Evolutionary conservation across 2,888 invertebrate species (phyloP).

Genomic region (Sphaerophoria taeniata): DNA sequence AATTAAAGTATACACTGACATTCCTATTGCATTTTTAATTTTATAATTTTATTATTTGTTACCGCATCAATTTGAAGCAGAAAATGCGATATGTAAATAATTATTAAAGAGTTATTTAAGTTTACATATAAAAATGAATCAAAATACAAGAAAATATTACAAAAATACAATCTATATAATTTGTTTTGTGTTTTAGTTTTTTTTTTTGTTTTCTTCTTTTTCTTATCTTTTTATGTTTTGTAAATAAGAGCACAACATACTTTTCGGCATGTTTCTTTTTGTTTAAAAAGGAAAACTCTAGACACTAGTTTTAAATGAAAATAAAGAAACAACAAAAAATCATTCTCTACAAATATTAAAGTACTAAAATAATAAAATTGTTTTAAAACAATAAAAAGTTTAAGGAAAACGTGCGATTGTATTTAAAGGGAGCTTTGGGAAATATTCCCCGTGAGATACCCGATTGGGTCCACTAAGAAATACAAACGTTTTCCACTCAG

Average conservation of each 20-base stretch:
- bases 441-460: no score
- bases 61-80: conserved; percentile 54
- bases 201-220: conserved; percentile 24
- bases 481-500: conserved; percentile 27
- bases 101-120: conserved; percentile 57
- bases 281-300: conserved; percentile 39
- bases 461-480: not conserved
- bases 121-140: conserved; percentile 57
- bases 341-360: conserved; percentile 53
- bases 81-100: conserved; percentile 72
- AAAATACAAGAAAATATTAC: conserved; percentile 69
- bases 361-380: conserved; percentile 37
- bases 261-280: conserved; percentile 39
- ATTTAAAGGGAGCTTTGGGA: conserved; percentile 11
- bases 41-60: conserved; percentile 9
- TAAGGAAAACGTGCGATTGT: conserved; percentile 33
- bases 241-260: conserved; percentile 64
- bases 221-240: conserved; percentile 40
- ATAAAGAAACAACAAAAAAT: conserved; percentile 1
- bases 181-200: conserved; percentile 30
- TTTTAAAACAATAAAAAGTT: conserved; percentile 40
- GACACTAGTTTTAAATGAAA: conserved; percentile 58
- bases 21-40: conserved; percentile 61
- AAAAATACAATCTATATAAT: conserved; percentile 68
- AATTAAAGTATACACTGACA: conserved; percentile 71